Base-by-base conservation (phyloP, 2,888 invertebrate species). In the Automeris io region DNA sequence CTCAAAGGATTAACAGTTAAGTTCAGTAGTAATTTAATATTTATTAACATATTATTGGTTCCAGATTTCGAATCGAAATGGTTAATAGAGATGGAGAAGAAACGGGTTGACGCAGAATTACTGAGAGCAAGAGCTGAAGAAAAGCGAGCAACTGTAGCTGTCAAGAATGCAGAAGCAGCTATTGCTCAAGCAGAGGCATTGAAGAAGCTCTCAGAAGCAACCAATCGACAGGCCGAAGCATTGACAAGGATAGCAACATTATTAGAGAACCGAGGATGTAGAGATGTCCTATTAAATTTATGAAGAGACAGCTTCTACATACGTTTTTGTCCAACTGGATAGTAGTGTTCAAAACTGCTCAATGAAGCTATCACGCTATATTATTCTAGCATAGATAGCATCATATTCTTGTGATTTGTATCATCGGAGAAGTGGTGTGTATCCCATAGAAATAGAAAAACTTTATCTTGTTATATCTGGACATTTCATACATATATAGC, bases 1-100 rank as follows among this genome's bases (percentile, higher is more conserved):
- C n/a, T n/a, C n/a, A n/a, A n/a, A n/a, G n/a, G n/a, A n/a, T n/a
- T n/a, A n/a, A n/a, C n/a, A n/a, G n/a, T n/a, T n/a, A n/a, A n/a
- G n/a, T n/a, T n/a, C n/a, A n/a, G n/a, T n/a, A n/a, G n/a, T n/a
- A n/a, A n/a, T n/a, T n/a, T n/a, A n/a, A n/a, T n/a, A n/a, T n/a
- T n/a, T n/a, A n/a, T n/a, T n/a, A n/a, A n/a, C n/a, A n/a, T n/a
- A 41, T 11, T 18, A 2, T 23, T 13, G 1, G 6, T 37, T 37
- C n/a, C 18, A 78, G 80, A 61, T 42, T 42, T 79, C 2, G 78
- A 75, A 38, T 81, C 77, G 8, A 66, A 75, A 57, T 80, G 78
- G 79, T 41, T 80, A 6, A 66, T 78, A 58, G 69, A 75, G 39
- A 65, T 80, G 2, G 81, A 80, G 41, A 70, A 71, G 40, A 77